Percentiles rank a stretch among this genome's conserved stretches.
Conservation (phyloP, 2,888 invertebrate genomes). For the Junonia oenone region DNA sequence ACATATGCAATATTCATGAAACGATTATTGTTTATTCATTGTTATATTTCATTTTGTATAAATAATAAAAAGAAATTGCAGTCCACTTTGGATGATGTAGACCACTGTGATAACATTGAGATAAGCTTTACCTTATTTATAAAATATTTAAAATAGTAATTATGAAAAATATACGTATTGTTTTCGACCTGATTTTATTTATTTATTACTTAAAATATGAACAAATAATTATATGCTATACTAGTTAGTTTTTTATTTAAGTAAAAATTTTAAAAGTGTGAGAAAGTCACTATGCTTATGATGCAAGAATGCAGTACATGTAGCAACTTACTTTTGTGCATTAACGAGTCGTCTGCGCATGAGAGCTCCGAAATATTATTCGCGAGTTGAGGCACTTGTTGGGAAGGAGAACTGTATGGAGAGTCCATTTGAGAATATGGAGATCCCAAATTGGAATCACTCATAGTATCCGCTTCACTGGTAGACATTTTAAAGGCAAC, state of each 20-base stretch:
- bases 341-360: conserved; percentile 40
- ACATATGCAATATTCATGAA: too few species aligned
- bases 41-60: neutral
- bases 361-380: conserved; percentile 49
- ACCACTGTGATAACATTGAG: neutral
- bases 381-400: conserved; percentile 59
- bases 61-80: neutral
- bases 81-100: neutral
- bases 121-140: neutral
- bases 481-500: conserved; percentile 35
- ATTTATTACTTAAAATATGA: too few species aligned
- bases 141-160: too few species aligned
- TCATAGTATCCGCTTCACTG: conserved; percentile 54
- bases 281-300: neutral
- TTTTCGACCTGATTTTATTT: too few species aligned
- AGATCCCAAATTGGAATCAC: conserved; percentile 51
- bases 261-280: neutral
- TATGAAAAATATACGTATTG: too few species aligned
- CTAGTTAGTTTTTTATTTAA: too few species aligned
- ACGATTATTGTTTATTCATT: too few species aligned
- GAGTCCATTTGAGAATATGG: conserved; percentile 47
- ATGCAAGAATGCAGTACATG: neutral
- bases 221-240: too few species aligned
- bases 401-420: conserved; percentile 59
- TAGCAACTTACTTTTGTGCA: conserved; percentile 22